Conservation (phyloP, 2,797 vertebrate genomes). For the Phyllotis vaccarum region DNA sequence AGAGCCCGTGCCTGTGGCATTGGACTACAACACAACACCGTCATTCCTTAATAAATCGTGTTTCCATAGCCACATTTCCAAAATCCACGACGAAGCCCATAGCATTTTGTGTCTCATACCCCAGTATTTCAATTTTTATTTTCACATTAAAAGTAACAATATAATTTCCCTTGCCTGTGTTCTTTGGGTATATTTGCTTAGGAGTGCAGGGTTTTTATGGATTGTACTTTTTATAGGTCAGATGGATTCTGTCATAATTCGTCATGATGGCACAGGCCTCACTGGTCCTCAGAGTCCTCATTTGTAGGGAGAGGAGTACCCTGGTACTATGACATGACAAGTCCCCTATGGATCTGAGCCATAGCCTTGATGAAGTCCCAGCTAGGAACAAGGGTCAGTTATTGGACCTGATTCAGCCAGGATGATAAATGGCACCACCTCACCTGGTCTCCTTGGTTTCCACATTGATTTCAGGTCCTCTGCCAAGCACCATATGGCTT, state of each 20-base stretch:
- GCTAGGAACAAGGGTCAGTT: slow-evolving; percentile 5
- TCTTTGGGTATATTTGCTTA: slow-evolving; percentile 25
- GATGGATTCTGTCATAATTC: slow-evolving; percentile 29
- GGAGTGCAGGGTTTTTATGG: not conserved
- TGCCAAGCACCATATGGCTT: slow-evolving; percentile 45
- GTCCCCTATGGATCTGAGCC: not conserved
- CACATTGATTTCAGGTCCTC: slow-evolving; percentile 27
- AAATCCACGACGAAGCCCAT: not conserved
- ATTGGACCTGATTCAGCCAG: not conserved
- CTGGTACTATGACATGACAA: slow-evolving; percentile 12
- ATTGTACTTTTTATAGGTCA: slow-evolving; percentile 50
- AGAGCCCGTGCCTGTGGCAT: not conserved
- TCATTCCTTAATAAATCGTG: not conserved
- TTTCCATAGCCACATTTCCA: not conserved
- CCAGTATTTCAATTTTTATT: not conserved
- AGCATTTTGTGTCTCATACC: not conserved
- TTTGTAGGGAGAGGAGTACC: not conserved
- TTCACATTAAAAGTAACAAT: not conserved
- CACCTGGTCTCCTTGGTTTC: not conserved
- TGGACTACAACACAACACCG: not conserved
- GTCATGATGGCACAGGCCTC: not conserved
- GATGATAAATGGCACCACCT: slow-evolving; percentile 36
- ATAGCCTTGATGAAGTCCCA: slow-evolving; percentile 17
- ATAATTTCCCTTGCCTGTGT: not conserved
- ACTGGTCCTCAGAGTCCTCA: not conserved